Evolutionary conservation across 2,113 vertebrate species (phyloP).

Genomic region (cat (Felis catus)): DNA sequence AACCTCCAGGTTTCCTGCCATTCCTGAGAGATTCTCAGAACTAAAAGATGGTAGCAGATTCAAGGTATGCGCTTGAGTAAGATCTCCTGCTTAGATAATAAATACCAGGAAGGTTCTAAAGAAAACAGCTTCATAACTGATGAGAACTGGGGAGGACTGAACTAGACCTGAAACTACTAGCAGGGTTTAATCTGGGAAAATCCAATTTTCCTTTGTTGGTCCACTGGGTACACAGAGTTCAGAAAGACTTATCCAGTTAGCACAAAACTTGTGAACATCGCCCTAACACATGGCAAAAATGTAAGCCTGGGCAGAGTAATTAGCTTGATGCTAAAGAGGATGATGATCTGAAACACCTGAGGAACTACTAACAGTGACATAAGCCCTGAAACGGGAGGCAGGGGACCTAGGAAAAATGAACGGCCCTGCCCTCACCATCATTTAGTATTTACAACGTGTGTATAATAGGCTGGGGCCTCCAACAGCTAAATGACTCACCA

Average conservation of each 20-base stretch:
- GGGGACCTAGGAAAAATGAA: neutral
- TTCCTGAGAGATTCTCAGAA: neutral
- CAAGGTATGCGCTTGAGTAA: neutral
- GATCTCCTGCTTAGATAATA: neutral
- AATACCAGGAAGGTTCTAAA: neutral
- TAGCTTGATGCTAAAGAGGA: neutral
- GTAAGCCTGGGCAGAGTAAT: slow-evolving; percentile 10
- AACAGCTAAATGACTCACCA: slow-evolving; percentile 7
- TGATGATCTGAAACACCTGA: slow-evolving; percentile 17
- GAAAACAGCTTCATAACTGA: neutral
- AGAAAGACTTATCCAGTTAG: neutral
- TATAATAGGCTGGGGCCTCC: neutral
- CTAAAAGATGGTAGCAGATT: neutral
- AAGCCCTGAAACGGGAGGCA: neutral
- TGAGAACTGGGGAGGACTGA: neutral
- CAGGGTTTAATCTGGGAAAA: neutral
- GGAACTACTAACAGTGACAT: neutral
- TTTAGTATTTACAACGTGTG: neutral
- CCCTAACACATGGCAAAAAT: slow-evolving; percentile 2
- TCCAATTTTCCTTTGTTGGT: slow-evolving; percentile 40
- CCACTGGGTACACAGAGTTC: slow-evolving; percentile 24
- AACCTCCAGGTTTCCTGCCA: neutral
- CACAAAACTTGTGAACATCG: neutral
- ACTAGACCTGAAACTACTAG: neutral
- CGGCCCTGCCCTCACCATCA: neutral